Conservation (phyloP, 2,113 vertebrate species). For the Cariama cristata region DNA sequence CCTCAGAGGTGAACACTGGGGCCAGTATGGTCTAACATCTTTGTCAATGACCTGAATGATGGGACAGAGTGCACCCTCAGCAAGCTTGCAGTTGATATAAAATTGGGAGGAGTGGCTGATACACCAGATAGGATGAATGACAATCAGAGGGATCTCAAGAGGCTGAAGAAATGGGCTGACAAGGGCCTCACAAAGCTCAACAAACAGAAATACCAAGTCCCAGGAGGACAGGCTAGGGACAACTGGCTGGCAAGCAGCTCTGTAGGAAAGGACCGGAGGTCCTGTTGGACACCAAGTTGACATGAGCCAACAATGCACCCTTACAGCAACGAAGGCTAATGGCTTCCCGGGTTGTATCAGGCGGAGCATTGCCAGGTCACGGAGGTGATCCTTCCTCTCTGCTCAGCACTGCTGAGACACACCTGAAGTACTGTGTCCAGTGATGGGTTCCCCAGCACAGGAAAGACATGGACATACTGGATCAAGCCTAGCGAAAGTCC, state of each 20-base stretch:
- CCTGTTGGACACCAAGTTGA: background rate
- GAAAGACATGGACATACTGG: background rate
- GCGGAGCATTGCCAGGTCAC: background rate
- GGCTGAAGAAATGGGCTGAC: background rate
- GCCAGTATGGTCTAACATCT: background rate
- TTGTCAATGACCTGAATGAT: background rate
- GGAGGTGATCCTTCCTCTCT: background rate
- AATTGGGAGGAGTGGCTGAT: background rate
- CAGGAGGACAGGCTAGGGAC: background rate
- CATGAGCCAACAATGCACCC: background rate
- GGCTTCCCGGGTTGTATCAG: background rate
- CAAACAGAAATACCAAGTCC: background rate
- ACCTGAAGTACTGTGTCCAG: background rate
- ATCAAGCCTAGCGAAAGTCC: background rate
- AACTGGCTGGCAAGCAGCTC: background rate
- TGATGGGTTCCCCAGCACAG: background rate
- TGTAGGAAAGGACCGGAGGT: background rate
- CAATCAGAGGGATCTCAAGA: background rate
- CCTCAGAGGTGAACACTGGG: no score
- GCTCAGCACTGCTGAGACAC: background rate
- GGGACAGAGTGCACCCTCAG: background rate
- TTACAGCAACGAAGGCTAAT: background rate
- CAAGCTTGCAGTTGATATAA: background rate
- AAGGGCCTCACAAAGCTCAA: background rate
- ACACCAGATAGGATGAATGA: background rate